These are phyloP conservation scores for Aegithalos caudatus DNA, from an alignment of 2,113 vertebrate species.

Conservation along the genomic window DNA sequence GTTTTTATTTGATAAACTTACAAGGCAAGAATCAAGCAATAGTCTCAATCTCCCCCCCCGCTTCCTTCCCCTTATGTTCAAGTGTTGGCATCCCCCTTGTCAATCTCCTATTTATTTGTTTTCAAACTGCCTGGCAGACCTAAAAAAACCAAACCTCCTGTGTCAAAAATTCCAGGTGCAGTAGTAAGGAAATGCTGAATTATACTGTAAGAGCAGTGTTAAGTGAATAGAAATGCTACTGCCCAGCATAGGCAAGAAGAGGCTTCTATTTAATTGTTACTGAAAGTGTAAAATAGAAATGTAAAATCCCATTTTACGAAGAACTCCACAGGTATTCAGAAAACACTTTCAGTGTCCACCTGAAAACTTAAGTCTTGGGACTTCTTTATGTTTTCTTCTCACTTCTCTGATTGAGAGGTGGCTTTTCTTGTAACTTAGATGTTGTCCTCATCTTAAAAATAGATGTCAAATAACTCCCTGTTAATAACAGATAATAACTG, in stretches of 20 bases:
- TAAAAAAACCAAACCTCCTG: rapidly evolving
- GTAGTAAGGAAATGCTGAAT: not conserved
- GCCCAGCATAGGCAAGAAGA: not conserved
- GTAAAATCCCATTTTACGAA: not conserved
- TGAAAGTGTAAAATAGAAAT: not conserved
- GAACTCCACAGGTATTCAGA: not conserved
- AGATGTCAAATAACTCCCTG: not conserved
- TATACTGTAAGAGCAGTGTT: not conserved
- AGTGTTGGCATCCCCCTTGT: not conserved
- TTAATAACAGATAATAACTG: not conserved
- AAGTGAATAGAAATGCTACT: not conserved
- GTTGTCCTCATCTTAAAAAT: not conserved
- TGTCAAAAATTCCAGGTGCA: not conserved
- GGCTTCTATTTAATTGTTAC: not conserved
- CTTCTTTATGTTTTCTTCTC: not conserved
- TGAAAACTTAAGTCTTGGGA: not conserved
- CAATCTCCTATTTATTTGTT: not conserved
- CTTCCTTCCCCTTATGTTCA: not conserved
- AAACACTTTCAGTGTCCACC: not conserved
- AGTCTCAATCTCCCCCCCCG: not conserved
- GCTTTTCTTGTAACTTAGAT: not conserved
- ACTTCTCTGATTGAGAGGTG: not conserved
- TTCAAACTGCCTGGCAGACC: not conserved
- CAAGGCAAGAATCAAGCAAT: not conserved
- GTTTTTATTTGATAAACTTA: not conserved